These are phyloP conservation scores for Amphipyra berbera DNA, from an alignment of 2,888 invertebrate species.

Conservation along the genomic window DNA sequence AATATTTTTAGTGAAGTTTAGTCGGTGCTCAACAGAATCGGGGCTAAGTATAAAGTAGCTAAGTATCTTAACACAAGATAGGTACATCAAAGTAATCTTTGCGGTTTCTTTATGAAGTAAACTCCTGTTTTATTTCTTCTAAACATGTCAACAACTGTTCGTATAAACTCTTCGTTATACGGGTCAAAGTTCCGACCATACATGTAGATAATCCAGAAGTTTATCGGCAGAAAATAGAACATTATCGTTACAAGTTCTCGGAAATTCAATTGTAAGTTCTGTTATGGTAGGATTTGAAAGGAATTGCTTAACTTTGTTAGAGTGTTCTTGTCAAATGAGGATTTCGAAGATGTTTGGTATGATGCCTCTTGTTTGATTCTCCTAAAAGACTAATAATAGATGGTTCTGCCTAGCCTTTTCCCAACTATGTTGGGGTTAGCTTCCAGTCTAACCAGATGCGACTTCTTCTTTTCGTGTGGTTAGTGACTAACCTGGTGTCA, in stretches of 20 bases:
- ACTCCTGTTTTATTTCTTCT: background rate
- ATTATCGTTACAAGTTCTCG: slow-evolving; percentile 35
- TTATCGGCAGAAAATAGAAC: slow-evolving; percentile 35
- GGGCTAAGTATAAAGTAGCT: too few species aligned
- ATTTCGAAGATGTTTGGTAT: slow-evolving; percentile 6
- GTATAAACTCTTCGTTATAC: slow-evolving; percentile 12
- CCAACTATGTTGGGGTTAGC: too few species aligned
- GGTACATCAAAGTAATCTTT: slow-evolving; percentile 9
- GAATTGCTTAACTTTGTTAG: slow-evolving; percentile 44
- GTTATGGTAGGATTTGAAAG: slow-evolving; percentile 41
- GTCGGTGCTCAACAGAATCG: too few species aligned
- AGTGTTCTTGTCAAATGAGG: slow-evolving; percentile 17
- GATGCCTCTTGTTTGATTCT: too few species aligned
- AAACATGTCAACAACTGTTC: slow-evolving; percentile 9
- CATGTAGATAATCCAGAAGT: slow-evolving; percentile 13
- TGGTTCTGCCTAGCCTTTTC: too few species aligned
- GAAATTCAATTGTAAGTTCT: slow-evolving; percentile 46
- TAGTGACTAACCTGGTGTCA: too few species aligned
- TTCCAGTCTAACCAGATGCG: too few species aligned
- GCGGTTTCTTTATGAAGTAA: slow-evolving; percentile 20
- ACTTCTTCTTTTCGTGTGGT: too few species aligned
- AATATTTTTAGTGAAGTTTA: too few species aligned
- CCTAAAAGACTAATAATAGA: too few species aligned
- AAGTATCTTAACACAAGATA: too few species aligned
- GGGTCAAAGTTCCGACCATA: slow-evolving; percentile 28